Evolutionary conservation across 2,888 invertebrate genomes (phyloP).

Genomic region (Brenthis ino): DNA sequence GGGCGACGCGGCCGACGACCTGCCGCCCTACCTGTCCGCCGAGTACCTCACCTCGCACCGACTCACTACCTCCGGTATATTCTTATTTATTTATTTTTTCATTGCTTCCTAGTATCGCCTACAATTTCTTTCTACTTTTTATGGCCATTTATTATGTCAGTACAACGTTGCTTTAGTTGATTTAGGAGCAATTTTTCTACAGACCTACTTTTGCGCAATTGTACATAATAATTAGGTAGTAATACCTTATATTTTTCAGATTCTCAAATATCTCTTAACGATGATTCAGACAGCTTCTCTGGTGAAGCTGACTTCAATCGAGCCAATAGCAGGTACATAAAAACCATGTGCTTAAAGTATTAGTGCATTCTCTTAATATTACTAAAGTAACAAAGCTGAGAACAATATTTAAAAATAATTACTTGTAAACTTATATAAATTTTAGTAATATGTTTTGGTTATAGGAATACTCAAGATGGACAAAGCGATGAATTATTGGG

Average conservation of each 20-base stretch:
- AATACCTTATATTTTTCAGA: slow-evolving; percentile 55
- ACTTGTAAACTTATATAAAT: not conserved
- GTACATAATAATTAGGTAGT: not conserved
- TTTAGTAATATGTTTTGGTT: slow-evolving; percentile 39
- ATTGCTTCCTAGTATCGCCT: too few relatives aligned
- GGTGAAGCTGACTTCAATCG: slow-evolving; percentile 65
- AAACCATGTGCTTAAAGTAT: not conserved
- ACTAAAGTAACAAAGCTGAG: too few relatives aligned
- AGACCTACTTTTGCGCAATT: too few relatives aligned
- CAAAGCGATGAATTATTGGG: slow-evolving; percentile 55
- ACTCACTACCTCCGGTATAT: slow-evolving; percentile 69
- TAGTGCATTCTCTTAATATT: too few relatives aligned
- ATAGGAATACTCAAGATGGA: slow-evolving; percentile 58
- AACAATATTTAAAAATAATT: too few relatives aligned
- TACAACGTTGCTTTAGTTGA: too few relatives aligned
- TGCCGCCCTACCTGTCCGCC: slow-evolving; percentile 89
- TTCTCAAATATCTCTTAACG: slow-evolving; percentile 79
- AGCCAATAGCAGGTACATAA: slow-evolving; percentile 53
- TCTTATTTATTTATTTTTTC: too few relatives aligned
- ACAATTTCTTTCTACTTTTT: too few relatives aligned
- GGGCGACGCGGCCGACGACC: slow-evolving; percentile 82
- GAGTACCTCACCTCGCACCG: slow-evolving; percentile 84
- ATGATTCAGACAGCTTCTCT: slow-evolving; percentile 76
- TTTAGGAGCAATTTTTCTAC: too few relatives aligned
- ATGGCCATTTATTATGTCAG: too few relatives aligned